Evolutionary conservation across 1,140 invertebrate species (phyloP), one percentile per base, ranked within the genome.

Genomic region (Drosophila saltans): DNA sequence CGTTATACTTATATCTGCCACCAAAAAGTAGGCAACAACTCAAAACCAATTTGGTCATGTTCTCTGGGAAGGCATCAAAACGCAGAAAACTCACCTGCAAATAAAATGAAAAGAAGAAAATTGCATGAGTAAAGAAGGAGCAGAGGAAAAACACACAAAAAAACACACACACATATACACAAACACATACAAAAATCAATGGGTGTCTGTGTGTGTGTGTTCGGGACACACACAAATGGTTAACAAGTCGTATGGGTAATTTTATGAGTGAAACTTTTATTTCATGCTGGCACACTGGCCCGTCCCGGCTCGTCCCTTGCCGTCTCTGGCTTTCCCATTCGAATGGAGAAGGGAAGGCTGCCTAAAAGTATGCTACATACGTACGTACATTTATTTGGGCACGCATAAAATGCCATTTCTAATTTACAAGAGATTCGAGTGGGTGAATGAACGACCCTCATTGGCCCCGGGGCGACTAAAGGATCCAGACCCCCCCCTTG

Each of bases 221-320:
- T n/a, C n/a, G 39, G 57, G 77, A 72, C 73, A 69, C 43, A 60
- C 55, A 59, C 57, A 74, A 83, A 66, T 70, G 80, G 76, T 88
- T 88, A 83, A 89, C 84, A 89, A 72, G 84, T 89, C 84, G 84
- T 88, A 89, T 83, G 80, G 69, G 80, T 78, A 82, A 88, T 83
- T 88, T 88, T 78, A 83, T 77, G 64, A 66, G 40, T 55, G 55
- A 75, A 83, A 82, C 72, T 80, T 84, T 83, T 77, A 80, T 80
- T 76, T 72, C 64, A 33, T 21, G 21, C 39, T 26, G 33, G 8
- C 36, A 8, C n/a, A 39, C 10, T 59, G n/a, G 9, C 21, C 21
- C n/a, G 11, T 2, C 48, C 9, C 28, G 28, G 24, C 9, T 24
- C n/a, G 10, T 24, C 26, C n/a, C 40, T 6, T 5, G 8, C 41